A percentile compares a stretch with the other conserved stretches of the same genome.
Conservation (phyloP, 1,140 invertebrate species). For the Pseudomyrmex flavicornis region DNA sequence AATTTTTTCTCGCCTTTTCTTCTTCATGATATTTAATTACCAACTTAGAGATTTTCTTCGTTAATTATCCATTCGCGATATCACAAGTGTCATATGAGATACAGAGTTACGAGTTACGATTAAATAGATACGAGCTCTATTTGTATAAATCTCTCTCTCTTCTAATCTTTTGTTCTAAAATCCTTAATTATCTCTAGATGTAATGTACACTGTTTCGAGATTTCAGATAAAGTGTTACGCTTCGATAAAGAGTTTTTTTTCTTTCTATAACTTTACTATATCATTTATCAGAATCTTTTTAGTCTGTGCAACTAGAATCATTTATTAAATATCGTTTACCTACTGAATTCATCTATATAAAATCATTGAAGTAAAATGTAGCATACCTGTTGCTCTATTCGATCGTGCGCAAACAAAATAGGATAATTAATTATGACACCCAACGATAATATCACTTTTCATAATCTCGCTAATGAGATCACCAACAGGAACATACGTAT, state of each 20-base stretch:
- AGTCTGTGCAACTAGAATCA: conserved; percentile 16
- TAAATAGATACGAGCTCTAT: background rate
- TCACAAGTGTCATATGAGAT: background rate
- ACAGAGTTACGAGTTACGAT: background rate
- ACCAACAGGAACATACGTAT: conserved; percentile 1
- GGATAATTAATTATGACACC: conserved; percentile 41
- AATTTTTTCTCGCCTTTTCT: background rate
- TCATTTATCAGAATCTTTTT: conserved; percentile 44
- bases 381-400: conserved; percentile 6
- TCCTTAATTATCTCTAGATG: background rate
- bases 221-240: background rate
- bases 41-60: background rate
- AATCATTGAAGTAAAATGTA: conserved; percentile 30
- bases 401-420: background rate
- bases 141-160: background rate
- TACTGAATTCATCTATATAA: conserved; percentile 26
- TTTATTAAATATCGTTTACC: conserved; percentile 23
- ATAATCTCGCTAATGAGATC: conserved; percentile 55
- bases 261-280: background rate
- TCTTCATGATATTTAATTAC: conserved; percentile 19
- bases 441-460: conserved; percentile 42
- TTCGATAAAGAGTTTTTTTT: conserved; percentile 6
- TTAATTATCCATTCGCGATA: conserved; percentile 20
- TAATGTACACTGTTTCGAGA: background rate
- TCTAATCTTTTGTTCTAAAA: background rate